Evolutionary conservation across 1,140 invertebrate species (phyloP), one percentile per base, ranked within the genome.

Genomic region (Diachasmimorpha longicaudata): DNA sequence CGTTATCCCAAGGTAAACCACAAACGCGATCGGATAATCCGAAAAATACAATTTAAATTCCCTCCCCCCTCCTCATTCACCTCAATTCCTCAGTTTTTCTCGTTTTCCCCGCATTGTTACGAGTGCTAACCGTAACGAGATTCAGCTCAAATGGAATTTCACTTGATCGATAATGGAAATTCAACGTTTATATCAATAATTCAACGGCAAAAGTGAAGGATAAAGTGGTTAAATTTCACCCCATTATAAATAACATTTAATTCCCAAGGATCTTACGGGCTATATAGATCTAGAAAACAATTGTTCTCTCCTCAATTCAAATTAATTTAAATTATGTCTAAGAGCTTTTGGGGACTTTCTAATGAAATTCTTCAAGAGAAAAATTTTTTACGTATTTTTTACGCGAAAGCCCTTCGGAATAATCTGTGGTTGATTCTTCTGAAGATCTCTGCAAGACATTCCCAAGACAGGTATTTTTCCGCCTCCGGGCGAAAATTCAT

Each of bases 1-100:
- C 93, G 93, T 81, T 98, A 97, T 88, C 96, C 96, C 0, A 97
- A 97, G 91, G 95, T 93, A 58, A 58, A 21, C 52, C 21, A 21
- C 21, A 58, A 58, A 58, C 21, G 52, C 52, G 52, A 58, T 58
- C n/a, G 19, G 16, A 16, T 58, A 58, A 58, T 58, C 16, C 52
- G 52, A 58, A 58, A 58, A 58, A 58, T 58, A 58, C n/a, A 21
- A 58, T 58, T 58, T 58, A 58, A 58, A 58, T 58, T 16, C n/a
- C 16, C 52, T 21, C 8, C 21, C n/a, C 19, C 52, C 52, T n/a
- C n/a, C 21, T 16, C 1, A 19, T 58, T 58, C 21, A 13, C 21
- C 52, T 31, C 31, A 31, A 31, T 31, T 16, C 52, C n/a, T 58
- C 16, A n/a, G 9, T 58, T 21, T 9, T 58, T 3, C 19, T 19